Base-by-base conservation (phyloP, 2,888 invertebrate species). In the Chloromyia formosa region DNA sequence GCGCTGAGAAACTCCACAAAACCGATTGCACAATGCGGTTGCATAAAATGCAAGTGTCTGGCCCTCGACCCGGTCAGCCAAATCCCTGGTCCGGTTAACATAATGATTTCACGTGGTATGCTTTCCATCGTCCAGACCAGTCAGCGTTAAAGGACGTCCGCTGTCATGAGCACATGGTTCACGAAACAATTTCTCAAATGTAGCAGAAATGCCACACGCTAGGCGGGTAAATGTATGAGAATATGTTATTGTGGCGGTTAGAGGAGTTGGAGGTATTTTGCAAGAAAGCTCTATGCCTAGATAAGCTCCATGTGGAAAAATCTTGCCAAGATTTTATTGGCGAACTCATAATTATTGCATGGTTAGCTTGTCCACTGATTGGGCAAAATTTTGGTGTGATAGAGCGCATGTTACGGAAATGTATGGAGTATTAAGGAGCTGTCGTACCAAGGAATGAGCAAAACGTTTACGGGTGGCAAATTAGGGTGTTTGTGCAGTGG, bases 121-220 rank as follows among this genome's bases (percentile, higher is more conserved):
- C 42, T 12, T 42, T 42, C 7, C 12, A 42, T 5, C 42, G 12
- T 42, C 12, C 42, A 42, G 7, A 9, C 12, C 12, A 12, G 5
- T 9, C 12, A 42, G 53, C 35, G n/a, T 42, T 16, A 69, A 35
- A 16, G 69, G 69, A 22, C 35, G 56, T 53, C 35, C 69, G 23
- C 53, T 69, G 69, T 69, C 69, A 69, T 35, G 16, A 69, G 56
- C 69, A 69, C 69, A 56, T 69, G 69, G 69, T 54, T 35, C 9
- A 35, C 54, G 27, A 56, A 56, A 69, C 69, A 27, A 64, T 69
- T 69, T 53, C 68, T 53, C 68, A 49, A 68, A 1, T 68, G 23
- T 53, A 53, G 53, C 68, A 12, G 23, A 2, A 27, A 35, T 27
- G 14, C 42, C 42, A 54, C 20, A n/a, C n/a, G 23, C 18, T 42